Conservation (phyloP, 2,797 vertebrate genomes). For the Melanotaenia trifasciata region DNA sequence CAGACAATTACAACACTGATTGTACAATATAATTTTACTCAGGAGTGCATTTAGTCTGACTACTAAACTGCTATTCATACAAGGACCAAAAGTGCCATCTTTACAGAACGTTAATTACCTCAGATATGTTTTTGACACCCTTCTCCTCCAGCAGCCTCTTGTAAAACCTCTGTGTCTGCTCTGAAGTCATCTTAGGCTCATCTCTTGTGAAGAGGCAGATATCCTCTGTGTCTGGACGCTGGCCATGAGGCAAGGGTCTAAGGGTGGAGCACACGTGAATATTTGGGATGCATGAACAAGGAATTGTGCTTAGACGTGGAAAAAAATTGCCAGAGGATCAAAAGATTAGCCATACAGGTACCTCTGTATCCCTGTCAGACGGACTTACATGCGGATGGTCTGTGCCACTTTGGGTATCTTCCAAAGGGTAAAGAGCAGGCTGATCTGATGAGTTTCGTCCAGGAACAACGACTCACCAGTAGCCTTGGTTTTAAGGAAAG, state of each 20-base stretch:
- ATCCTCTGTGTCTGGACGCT: slow-evolving; percentile 84
- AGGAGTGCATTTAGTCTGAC: not conserved
- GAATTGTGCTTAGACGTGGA: accelerated
- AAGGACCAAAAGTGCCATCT: no score
- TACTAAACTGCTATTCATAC: not conserved
- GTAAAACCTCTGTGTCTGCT: slow-evolving; percentile 91
- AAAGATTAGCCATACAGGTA: not conserved
- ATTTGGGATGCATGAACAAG: no score
- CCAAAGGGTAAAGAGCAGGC: slow-evolving; percentile 88
- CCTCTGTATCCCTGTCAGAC: not conserved
- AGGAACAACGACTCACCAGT: slow-evolving; percentile 68
- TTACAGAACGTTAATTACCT: slow-evolving; percentile 79
- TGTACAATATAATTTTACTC: no score
- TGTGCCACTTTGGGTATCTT: slow-evolving; percentile 84
- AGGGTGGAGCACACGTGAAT: not conserved
- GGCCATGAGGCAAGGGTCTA: slow-evolving; percentile 88
- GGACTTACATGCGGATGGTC: slow-evolving; percentile 87
- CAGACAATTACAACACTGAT: no score
- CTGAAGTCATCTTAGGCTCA: slow-evolving; percentile 89
- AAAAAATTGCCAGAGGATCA: no score
- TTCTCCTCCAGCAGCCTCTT: slow-evolving; percentile 86
- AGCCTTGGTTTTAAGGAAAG: slow-evolving; percentile 79
- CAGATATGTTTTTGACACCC: slow-evolving; percentile 83
- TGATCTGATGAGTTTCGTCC: slow-evolving; percentile 82
- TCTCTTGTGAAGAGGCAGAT: slow-evolving; percentile 96